Evolutionary conservation across 1,140 invertebrate species (phyloP).

Genomic region (Euglossa dilemma): DNA sequence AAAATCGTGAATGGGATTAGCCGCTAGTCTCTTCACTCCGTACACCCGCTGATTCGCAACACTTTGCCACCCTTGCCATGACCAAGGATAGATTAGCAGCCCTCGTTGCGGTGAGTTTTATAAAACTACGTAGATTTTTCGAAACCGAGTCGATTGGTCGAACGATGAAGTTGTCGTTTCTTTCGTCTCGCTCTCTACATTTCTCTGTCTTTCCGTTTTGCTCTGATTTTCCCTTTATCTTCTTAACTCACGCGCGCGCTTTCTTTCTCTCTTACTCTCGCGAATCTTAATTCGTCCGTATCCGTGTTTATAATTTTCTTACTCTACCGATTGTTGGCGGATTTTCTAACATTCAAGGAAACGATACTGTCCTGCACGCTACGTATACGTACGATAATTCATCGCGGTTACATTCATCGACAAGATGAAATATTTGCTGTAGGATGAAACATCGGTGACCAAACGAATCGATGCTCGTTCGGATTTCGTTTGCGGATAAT

Average conservation of each 20-base stretch:
- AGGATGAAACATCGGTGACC: neutral
- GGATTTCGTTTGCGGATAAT: constrained; percentile 13
- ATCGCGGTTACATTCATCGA: neutral
- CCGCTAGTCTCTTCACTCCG: constrained; percentile 78
- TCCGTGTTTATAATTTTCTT: neutral
- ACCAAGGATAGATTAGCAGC: constrained; percentile 99
- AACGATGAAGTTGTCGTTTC: neutral
- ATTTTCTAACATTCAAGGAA: neutral
- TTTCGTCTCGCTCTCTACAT: neutral
- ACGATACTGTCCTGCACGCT: too few species aligned
- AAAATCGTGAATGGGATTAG: constrained; percentile 91
- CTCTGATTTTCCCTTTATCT: neutral
- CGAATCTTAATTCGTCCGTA: neutral
- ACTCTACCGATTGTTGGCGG: neutral
- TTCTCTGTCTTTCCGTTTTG: neutral
- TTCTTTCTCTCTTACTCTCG: neutral
- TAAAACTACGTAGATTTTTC: constrained; percentile 13
- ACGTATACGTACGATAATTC: neutral
- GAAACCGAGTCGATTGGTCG: constrained; percentile 10
- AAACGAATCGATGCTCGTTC: constrained; percentile 22
- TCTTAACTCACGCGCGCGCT: neutral
- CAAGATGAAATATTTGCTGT: neutral
- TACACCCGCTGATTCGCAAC: constrained; percentile 77
- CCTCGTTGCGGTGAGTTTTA: constrained; percentile 92
- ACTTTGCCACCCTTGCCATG: constrained; percentile 87